Evolutionary conservation across 2,797 vertebrate genomes (phyloP).

Genomic region (Miichthys miiuy): DNA sequence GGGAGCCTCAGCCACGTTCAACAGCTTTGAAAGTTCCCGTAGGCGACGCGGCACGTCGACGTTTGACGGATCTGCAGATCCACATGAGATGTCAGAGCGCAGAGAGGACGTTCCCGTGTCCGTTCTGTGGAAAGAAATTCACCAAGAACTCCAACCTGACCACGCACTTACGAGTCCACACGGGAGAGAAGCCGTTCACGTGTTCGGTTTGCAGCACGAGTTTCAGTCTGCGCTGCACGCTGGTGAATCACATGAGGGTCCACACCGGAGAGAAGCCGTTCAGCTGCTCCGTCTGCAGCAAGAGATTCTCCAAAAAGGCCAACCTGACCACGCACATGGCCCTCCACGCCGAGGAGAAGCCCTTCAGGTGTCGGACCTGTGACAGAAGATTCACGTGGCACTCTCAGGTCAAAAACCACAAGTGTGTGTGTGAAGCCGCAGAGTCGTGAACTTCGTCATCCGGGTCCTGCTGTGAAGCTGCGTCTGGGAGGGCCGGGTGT

Average conservation of each 20-base stretch:
- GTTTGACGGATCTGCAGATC: no score
- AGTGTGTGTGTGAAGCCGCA: conserved; percentile 5
- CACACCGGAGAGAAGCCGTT: conserved; percentile 32
- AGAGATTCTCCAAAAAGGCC: conserved; percentile 24
- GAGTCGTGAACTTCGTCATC: no score
- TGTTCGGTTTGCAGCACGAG: conserved; percentile 28
- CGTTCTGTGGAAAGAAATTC: conserved; percentile 16
- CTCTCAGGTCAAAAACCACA: conserved; percentile 24
- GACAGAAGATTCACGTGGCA: conserved; percentile 22
- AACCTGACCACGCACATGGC: conserved; percentile 34
- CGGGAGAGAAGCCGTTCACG: conserved; percentile 29
- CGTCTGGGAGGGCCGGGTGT: no score
- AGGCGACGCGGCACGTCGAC: not conserved
- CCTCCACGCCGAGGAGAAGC: conserved; percentile 16
- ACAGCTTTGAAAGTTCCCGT: not conserved
- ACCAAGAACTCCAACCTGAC: conserved; percentile 6
- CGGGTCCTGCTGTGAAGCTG: no score
- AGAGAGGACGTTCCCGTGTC: conserved; percentile 30
- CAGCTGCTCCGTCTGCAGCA: conserved; percentile 25
- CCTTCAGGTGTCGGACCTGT: conserved; percentile 11
- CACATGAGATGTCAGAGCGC: conserved; percentile 17
- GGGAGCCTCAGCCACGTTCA: not conserved
- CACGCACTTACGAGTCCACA: conserved; percentile 19
- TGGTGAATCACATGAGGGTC: conserved; percentile 27
- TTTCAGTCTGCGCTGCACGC: conserved; percentile 3